phyloP scores from a whole-genome alignment of 2,888 invertebrate genomes.

The Hemaris fuciformis region DNA sequence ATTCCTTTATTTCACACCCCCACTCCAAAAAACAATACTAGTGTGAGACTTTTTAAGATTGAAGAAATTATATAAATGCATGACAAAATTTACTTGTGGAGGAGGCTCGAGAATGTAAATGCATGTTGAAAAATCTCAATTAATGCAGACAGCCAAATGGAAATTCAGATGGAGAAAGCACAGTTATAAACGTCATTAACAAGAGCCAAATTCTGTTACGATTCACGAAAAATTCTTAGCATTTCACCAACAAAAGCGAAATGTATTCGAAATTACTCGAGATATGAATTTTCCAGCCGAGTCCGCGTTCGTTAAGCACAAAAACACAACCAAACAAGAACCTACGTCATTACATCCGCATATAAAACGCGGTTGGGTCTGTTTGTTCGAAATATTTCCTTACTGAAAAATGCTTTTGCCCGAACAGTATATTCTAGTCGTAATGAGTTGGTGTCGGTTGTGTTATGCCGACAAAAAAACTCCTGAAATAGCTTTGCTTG shows the following conservation, averaged over 20 bases:
- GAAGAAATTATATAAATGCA: too few species aligned
- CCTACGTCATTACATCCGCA: background rate
- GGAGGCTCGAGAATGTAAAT: too few species aligned
- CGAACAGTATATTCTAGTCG: background rate
- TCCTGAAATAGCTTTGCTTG: too few species aligned
- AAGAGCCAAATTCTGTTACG: background rate
- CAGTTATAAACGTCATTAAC: background rate
- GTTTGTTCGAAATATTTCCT: background rate
- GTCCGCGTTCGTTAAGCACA: constrained; percentile 7
- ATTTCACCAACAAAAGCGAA: constrained; percentile 6
- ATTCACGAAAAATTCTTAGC: background rate
- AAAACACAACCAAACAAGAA: constrained; percentile 20
- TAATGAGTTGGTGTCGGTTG: background rate
- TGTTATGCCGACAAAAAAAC: too few species aligned
- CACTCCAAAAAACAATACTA: too few species aligned
- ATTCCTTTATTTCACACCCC: too few species aligned
- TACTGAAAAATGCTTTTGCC: background rate
- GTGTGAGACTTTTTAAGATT: too few species aligned
- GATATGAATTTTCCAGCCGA: constrained; percentile 6
- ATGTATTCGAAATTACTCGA: constrained; percentile 16
- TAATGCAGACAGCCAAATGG: too few species aligned
- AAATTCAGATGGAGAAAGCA: too few species aligned
- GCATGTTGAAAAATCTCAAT: too few species aligned
- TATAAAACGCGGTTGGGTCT: background rate
- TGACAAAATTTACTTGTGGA: too few species aligned